phyloP scores from a whole-genome alignment of 2,888 invertebrate genomes.

The Germaria angustata region DNA sequence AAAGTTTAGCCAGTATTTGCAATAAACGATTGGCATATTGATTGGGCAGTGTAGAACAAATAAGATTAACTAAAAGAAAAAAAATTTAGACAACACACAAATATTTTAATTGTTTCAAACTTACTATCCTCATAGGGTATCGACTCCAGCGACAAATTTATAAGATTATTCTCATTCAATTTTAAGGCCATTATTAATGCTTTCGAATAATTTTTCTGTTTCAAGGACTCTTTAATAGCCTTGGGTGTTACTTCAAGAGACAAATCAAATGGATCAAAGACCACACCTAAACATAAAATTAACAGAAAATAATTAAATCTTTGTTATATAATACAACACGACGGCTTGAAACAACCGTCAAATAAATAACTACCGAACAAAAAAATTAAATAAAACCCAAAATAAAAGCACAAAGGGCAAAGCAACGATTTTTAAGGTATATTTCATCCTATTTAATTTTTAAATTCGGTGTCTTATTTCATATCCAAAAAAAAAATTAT shows the following conservation, averaged over 20 bases:
- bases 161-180: conserved; percentile 88
- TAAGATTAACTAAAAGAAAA: conserved; percentile 86
- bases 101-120: conserved; percentile 71
- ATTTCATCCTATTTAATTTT: neutral
- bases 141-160: conserved; percentile 90
- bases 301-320: no score
- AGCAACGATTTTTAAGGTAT: neutral
- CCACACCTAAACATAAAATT: conserved; percentile 81
- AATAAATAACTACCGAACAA: no score
- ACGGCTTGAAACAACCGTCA: no score
- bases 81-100: neutral
- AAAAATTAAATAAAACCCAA: no score
- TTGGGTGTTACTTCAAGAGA: conserved; percentile 91
- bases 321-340: no score
- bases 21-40: conserved; percentile 89
- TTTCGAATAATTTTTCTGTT: conserved; percentile 83
- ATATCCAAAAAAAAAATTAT: no score
- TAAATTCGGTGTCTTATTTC: no score
- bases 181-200: conserved; percentile 93
- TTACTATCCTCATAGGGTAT: conserved; percentile 89
- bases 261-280: conserved; percentile 96
- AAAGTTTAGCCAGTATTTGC: conserved; percentile 84
- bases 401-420: no score
- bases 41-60: conserved; percentile 85
- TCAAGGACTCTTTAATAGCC: conserved; percentile 83